Evolutionary conservation across 2,888 invertebrate species (phyloP).

Genomic region (Ferrisia virgata): DNA sequence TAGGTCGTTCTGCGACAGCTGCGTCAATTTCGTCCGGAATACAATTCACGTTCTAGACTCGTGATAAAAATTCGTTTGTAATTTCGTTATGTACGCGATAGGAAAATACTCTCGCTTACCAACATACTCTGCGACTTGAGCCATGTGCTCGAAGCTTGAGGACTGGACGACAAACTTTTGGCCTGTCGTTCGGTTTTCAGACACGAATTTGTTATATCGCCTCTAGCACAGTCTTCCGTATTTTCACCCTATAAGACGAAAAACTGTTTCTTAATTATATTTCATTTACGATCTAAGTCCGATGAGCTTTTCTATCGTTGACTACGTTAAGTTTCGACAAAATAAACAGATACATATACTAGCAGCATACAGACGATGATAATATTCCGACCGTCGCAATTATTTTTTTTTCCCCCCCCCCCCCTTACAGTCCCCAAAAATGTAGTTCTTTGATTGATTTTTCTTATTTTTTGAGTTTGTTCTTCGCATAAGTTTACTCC

Average conservation of each 20-base stretch:
- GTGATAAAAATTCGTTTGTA: background rate
- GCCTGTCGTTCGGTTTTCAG: conserved; percentile 44
- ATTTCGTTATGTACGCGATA: background rate
- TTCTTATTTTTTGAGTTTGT: no score
- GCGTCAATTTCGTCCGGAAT: conserved; percentile 21
- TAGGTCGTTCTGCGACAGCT: background rate
- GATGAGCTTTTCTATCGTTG: no score
- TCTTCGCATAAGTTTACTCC: no score
- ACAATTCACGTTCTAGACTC: conserved; percentile 33
- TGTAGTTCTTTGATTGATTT: no score
- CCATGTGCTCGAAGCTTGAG: conserved; percentile 42
- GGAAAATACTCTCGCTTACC: no score
- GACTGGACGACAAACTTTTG: conserved; percentile 27
- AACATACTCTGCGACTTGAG: conserved; percentile 49
- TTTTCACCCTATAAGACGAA: background rate
- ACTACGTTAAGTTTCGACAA: no score
- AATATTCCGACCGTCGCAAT: no score
- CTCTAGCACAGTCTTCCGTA: background rate
- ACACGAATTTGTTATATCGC: background rate
- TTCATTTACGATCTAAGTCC: no score
- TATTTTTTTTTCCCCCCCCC: no score
- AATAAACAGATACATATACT: no score
- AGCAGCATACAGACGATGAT: no score
- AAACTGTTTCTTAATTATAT: background rate
- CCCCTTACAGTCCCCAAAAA: no score